A percentile compares a stretch with the other conserved stretches of the same genome.
These are phyloP conservation scores for Bucco capensis DNA, from an alignment of 2,113 vertebrate species.

Conservation along the genomic window DNA sequence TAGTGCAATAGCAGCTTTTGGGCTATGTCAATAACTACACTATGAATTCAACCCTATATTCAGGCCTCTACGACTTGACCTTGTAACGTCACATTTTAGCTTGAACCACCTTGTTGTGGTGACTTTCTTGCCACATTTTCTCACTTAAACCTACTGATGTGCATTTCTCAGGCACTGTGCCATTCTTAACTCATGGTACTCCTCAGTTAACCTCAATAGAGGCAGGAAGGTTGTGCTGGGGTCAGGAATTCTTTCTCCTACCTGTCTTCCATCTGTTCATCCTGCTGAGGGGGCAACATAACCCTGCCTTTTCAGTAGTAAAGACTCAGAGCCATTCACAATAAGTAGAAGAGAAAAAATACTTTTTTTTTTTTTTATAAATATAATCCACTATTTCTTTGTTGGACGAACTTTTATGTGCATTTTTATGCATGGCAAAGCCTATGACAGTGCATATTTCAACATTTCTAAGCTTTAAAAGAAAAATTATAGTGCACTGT, in stretches of 20 bases:
- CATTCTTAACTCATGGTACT: background rate
- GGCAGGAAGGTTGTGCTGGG: background rate
- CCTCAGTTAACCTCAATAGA: background rate
- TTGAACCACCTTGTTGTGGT: background rate
- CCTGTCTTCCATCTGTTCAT: background rate
- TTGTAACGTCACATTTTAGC: background rate
- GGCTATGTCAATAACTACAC: background rate
- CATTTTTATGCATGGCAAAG: background rate
- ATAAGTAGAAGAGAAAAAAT: background rate
- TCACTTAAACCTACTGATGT: background rate
- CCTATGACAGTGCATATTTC: background rate
- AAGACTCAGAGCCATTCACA: background rate
- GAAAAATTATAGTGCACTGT: background rate
- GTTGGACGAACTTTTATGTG: background rate
- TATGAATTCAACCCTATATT: background rate
- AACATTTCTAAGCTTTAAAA: constrained; percentile 34
- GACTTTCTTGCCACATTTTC: background rate
- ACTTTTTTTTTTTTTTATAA: background rate
- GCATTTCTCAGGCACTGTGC: background rate
- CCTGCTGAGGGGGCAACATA: background rate
- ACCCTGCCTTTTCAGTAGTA: background rate
- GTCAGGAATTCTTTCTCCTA: background rate
- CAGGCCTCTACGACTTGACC: background rate
- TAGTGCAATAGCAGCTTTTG: background rate
- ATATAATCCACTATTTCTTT: background rate